Base-by-base conservation (phyloP, 2,888 invertebrate species). In the Scotopteryx bipunctaria region DNA sequence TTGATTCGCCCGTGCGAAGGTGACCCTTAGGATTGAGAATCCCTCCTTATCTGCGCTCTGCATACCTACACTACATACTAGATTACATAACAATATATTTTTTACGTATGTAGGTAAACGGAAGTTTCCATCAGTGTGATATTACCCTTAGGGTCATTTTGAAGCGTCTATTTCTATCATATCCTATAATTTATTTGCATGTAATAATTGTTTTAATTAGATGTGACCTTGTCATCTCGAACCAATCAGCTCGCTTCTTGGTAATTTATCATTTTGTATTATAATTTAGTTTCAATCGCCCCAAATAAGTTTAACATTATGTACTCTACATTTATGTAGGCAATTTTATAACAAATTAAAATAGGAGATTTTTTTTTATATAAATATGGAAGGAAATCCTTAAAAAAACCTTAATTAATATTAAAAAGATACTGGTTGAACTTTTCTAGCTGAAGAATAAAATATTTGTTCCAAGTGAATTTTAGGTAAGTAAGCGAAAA, bases 191-290 rank as follows among this genome's bases (percentile, higher is more conserved):
- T 25, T 67, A 73, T 67, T 67, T 73, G 66, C 69, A 71, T 57
- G 69, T 79, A 83, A 80, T 76, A 78, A 73, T 64, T 65, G 58
- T 69, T 73, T 78, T 75, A 80, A 79, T 71, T 75, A 76, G 66
- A 73, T 75, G 69, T 81, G 79, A 74, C 83, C 86, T 86, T 86
- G 83, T 79, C 80, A 38, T 42, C 43, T 38, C 32, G 8, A 17
- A 33, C 38, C 19, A 36, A 49, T 38, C 29, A 49, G 23, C 8
- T n/a, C n/a, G 19, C 42, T 27, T 31, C 33, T 25, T 15, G 5
- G n/a, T n/a, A n/a, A n/a, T n/a, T n/a, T n/a, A n/a, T n/a, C 5
- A 48, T 29, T 35, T 27, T 27, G 11, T 23, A 17, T 17, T 36
- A 23, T 35, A 14, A 17, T 42, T 15, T 21, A 42, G 41, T 35